phyloP scores from a whole-genome alignment of 1,140 invertebrate genomes.

The Cryptotermes secundus region DNA sequence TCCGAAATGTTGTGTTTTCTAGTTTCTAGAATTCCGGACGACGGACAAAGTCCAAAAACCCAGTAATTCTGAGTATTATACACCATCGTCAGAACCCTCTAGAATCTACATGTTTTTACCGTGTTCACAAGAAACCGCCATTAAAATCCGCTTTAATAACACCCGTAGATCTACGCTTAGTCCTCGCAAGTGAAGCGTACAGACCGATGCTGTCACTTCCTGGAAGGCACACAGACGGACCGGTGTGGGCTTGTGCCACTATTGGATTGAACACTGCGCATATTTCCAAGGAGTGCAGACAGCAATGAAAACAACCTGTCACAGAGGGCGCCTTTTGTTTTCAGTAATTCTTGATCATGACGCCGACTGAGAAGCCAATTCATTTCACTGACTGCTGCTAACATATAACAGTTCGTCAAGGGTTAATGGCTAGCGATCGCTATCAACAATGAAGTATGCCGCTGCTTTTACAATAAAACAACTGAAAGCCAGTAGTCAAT shows the following conservation, averaged over 20 bases:
- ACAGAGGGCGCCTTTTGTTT: constrained; percentile 9
- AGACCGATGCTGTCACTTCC: background rate
- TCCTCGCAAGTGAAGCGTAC: too few relatives aligned
- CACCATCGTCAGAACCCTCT: too few relatives aligned
- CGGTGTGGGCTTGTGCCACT: background rate
- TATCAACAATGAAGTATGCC: background rate
- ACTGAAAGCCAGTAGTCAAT: too few relatives aligned
- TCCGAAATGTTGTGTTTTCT: too few relatives aligned
- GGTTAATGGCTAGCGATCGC: constrained; percentile 1
- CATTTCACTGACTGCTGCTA: constrained; percentile 4
- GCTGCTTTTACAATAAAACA: background rate
- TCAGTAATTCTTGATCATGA: background rate
- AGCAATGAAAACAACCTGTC: constrained; percentile 19
- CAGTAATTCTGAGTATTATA: too few relatives aligned
- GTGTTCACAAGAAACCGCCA: too few relatives aligned
- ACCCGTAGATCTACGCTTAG: too few relatives aligned
- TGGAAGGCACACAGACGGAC: background rate
- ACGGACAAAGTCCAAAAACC: too few relatives aligned
- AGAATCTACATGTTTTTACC: too few relatives aligned
- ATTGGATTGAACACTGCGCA: background rate
- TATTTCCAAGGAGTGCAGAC: background rate
- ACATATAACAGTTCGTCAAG: background rate
- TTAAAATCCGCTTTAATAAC: too few relatives aligned
- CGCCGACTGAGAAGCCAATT: background rate
- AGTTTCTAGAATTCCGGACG: too few relatives aligned